Evolutionary conservation across 2,888 invertebrate species (phyloP).

Genomic region (Apeira syringaria): DNA sequence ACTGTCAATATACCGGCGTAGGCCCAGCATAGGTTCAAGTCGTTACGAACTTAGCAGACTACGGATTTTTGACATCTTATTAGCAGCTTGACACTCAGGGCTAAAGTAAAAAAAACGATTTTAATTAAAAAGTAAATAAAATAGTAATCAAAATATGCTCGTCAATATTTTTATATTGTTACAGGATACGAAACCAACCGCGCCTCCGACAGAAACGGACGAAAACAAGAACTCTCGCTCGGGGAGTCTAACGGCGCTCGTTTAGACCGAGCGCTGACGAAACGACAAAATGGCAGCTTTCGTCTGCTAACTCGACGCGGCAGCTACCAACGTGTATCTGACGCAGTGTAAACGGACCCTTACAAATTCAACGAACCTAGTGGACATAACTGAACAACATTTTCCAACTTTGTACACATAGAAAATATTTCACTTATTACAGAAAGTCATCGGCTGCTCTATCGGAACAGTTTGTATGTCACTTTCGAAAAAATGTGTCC

Average conservation of each 20-base stretch:
- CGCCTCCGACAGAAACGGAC: constrained; percentile 40
- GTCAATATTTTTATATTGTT: too few species aligned
- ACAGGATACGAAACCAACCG: constrained; percentile 54
- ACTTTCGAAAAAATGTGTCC: constrained; percentile 13
- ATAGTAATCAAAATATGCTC: too few species aligned
- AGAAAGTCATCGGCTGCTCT: constrained; percentile 15
- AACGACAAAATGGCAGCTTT: constrained; percentile 10
- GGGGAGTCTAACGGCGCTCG: constrained; percentile 72
- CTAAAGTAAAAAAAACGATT: too few species aligned
- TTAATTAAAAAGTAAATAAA: too few species aligned
- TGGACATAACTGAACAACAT: background rate
- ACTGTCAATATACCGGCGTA: too few species aligned
- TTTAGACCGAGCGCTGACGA: constrained; percentile 39
- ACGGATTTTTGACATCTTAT: too few species aligned
- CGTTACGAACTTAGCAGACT: too few species aligned
- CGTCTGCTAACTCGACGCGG: constrained; percentile 31
- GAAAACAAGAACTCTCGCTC: constrained; percentile 64
- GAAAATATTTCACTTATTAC: background rate
- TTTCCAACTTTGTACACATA: background rate
- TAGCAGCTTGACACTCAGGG: too few species aligned
- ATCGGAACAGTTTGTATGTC: constrained; percentile 12
- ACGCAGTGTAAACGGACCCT: background rate
- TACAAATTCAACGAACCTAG: background rate
- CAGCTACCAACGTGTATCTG: constrained; percentile 17
- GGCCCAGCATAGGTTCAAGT: too few species aligned